Evolutionary conservation across 2,888 invertebrate genomes (phyloP).

Genomic region (Ophioninae sp.): DNA sequence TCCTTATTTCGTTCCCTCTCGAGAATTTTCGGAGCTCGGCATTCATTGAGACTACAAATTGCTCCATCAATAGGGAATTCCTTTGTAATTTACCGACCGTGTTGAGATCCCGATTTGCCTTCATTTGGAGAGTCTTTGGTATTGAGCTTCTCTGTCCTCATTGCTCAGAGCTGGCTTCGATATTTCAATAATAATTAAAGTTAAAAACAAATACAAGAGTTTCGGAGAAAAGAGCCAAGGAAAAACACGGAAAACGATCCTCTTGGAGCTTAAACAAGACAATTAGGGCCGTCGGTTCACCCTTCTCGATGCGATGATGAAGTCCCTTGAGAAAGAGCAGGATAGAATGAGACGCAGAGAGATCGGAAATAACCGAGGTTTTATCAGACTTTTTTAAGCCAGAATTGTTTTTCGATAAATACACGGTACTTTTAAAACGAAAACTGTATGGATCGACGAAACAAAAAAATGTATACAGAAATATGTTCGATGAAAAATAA

Average conservation of each 20-base stretch:
- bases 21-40: constrained; percentile 58
- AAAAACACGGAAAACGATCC: constrained; percentile 22
- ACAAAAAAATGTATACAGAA: background rate
- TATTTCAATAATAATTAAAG: constrained; percentile 55
- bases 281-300: constrained; percentile 43
- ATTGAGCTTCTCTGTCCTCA: background rate
- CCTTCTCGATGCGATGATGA: constrained; percentile 15
- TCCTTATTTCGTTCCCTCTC: constrained; percentile 26
- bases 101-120: constrained; percentile 20
- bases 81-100: constrained; percentile 55
- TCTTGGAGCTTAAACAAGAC: constrained; percentile 38
- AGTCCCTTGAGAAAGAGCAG: constrained; percentile 1
- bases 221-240: constrained; percentile 3
- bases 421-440: background rate
- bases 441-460: background rate
- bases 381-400: background rate
- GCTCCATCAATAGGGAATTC: constrained; percentile 64
- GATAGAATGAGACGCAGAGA: background rate
- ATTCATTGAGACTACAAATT: constrained; percentile 67
- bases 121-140: background rate
- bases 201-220: constrained; percentile 25
- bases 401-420: background rate
- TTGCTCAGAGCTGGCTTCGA: constrained; percentile 26
- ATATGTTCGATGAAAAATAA: background rate
- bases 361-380: constrained; percentile 31